Conservation (phyloP, 1,140 invertebrate species). For the Argopecten irradians region DNA sequence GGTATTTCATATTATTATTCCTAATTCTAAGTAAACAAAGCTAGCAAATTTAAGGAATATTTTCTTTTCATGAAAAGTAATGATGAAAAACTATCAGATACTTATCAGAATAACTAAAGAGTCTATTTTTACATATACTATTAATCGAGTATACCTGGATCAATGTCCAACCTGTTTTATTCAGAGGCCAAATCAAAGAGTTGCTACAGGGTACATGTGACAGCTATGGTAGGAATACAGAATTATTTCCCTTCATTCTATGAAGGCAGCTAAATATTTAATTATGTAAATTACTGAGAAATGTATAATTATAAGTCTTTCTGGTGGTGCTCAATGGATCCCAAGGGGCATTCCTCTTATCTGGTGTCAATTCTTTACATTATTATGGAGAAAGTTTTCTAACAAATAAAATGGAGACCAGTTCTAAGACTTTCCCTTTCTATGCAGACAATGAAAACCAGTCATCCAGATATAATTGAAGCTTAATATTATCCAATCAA, state of each 20-base stretch:
- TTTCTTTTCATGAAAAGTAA: background rate
- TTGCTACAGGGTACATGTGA: background rate
- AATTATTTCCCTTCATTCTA: background rate
- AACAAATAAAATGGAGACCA: background rate
- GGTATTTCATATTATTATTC: background rate
- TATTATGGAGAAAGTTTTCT: slow-evolving; percentile 18
- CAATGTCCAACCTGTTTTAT: background rate
- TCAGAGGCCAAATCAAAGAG: background rate
- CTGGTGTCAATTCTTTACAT: background rate
- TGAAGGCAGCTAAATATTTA: background rate
- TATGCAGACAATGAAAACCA: slow-evolving; percentile 6
- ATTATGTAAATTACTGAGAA: background rate
- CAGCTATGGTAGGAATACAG: background rate
- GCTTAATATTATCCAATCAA: background rate
- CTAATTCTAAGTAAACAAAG: background rate
- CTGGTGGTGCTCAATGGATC: background rate
- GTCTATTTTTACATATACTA: background rate
- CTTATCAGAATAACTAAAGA: background rate
- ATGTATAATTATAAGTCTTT: background rate
- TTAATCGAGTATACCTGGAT: background rate
- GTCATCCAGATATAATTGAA: background rate
- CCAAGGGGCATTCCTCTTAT: background rate
- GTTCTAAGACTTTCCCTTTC: background rate
- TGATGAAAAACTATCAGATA: background rate
- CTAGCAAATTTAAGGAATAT: background rate